Evolutionary conservation across 2,797 vertebrate genomes (phyloP), one percentile per base, ranked within the genome.

Genomic region (Hemitrygon akajei): DNA sequence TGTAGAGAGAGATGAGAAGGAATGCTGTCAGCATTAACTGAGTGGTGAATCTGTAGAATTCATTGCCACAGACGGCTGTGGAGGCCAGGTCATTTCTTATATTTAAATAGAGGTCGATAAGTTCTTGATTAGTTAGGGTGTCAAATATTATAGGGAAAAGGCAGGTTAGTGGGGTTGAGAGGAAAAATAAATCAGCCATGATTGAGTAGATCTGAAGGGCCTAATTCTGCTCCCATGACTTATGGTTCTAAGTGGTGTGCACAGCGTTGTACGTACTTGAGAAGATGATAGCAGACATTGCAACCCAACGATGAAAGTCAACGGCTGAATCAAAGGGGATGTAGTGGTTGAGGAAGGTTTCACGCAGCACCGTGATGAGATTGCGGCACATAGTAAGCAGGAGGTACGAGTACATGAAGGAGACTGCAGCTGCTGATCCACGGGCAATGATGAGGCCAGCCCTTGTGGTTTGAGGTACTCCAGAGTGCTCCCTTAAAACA

Each of bases 371-470:
- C 0, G 99, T 99, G 96, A 99, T 98, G 96, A 99, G 97, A 96
- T 99, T 99, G 91, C 99, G 98, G 93, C 98, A 99, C 97, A 99
- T 99, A 11, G 99, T 99, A 60, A 99, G 98, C 94, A 99, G 97
- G 96, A 99, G 98, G 96, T 98, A 99, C 34, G 99, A 98, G 94
- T 97, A 99, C 96, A 98, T 96, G 95, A 99, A 99, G 94, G 98
- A 99, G 95, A 99, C 94, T 94, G 97, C 97, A 5, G 98, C 99
- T 0, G 98, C 99, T 0, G 98, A 96, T 25, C 99, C 98, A 0
- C 99, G 97, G 0, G 99, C 98, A 93, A 99, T 95, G 27, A 98
- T 95, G 94, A 99, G 96, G 69, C 98, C 98, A 91, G 98, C 98
- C 0, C 96, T 95, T 0, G 98, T 98, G 27, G 97, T 97, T 94